Conservation (phyloP, 1,140 invertebrate species). For the Pseudomyrmex dendroicus region DNA sequence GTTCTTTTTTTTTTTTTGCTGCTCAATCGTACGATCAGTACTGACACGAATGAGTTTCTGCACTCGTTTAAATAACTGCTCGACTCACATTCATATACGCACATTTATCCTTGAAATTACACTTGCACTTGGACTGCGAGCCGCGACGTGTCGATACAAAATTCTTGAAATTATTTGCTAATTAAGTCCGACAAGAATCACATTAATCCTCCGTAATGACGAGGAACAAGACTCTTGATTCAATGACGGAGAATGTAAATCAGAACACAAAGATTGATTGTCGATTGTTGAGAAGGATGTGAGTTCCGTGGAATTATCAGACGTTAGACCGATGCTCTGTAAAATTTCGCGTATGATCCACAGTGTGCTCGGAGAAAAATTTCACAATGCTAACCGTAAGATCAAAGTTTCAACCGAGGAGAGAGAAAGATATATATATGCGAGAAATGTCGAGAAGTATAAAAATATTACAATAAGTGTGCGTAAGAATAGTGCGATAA, state of each 20-base stretch:
- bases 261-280: slow-evolving; percentile 68
- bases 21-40: neutral
- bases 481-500: too few species aligned
- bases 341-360: slow-evolving; percentile 46
- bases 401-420: neutral
- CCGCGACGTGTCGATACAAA: too few species aligned
- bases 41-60: slow-evolving; percentile 14
- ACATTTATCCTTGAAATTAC: neutral
- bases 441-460: neutral
- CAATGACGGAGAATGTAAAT: slow-evolving; percentile 11
- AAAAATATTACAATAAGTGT: neutral
- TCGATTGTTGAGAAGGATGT: slow-evolving; percentile 50
- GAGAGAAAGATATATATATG: slow-evolving; percentile 3
- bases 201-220: neutral
- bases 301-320: slow-evolving; percentile 7
- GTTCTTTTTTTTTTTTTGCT: too few species aligned
- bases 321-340: slow-evolving; percentile 27
- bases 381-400: neutral
- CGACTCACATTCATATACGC: neutral
- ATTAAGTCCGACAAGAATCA: too few species aligned
- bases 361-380: neutral
- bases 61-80: slow-evolving; percentile 10
- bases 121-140: neutral
- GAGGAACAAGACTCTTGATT: slow-evolving; percentile 13
- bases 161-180: neutral